Evolutionary conservation across 2,113 vertebrate genomes (phyloP).

Genomic region (Meleagris gallopavo): DNA sequence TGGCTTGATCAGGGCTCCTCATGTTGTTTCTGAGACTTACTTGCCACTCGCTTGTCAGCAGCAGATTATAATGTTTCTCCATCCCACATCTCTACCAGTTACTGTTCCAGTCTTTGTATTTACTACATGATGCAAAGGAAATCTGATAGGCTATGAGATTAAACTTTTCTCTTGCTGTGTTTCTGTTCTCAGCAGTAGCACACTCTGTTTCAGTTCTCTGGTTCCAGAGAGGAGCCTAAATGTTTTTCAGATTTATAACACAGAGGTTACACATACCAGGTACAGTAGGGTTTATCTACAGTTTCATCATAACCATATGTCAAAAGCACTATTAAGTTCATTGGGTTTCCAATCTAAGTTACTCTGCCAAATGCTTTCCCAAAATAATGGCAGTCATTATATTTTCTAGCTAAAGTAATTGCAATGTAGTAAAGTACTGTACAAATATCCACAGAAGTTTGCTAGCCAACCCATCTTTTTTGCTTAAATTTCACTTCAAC

Average conservation of each 20-base stretch:
- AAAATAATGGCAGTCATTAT: neutral
- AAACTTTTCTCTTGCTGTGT: neutral
- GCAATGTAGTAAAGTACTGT: neutral
- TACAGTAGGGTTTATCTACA: neutral
- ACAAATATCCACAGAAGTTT: neutral
- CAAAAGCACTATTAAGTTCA: neutral
- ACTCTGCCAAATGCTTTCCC: neutral
- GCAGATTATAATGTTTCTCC: neutral
- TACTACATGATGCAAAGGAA: neutral
- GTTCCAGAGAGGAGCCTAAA: neutral
- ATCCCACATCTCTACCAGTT: neutral
- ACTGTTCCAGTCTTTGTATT: neutral
- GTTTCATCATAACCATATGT: neutral
- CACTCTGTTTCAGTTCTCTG: neutral
- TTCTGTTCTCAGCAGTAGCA: neutral
- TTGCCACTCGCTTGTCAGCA: neutral
- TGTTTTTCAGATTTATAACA: neutral
- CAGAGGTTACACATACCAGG: neutral
- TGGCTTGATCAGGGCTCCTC: neutral
- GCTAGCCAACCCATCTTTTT: neutral
- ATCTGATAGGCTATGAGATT: neutral
- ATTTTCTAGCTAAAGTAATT: neutral
- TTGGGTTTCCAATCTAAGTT: neutral
- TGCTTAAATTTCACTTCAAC: neutral
- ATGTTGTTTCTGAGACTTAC: neutral